These are phyloP conservation scores for Fukomys damarensis DNA, from an alignment of 2,113 vertebrate genomes.

Conservation along the genomic window DNA sequence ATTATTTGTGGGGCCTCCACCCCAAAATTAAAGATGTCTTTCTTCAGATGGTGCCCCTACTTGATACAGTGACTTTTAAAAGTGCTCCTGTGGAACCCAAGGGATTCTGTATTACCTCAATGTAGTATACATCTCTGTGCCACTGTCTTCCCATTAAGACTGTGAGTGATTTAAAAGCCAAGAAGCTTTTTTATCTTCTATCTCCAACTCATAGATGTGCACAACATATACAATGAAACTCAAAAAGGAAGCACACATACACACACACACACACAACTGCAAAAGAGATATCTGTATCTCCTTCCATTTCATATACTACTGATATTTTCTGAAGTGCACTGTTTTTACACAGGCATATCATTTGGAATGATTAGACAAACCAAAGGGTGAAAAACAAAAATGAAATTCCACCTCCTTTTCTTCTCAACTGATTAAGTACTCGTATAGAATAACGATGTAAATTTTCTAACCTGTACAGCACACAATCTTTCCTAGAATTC, in stretches of 20 bases:
- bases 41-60: not conserved
- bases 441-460: slow-evolving; percentile 3
- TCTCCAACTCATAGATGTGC: not conserved
- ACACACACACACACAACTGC: not conserved
- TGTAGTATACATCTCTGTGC: not conserved
- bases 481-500: not conserved
- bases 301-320: not conserved
- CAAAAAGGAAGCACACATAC: slow-evolving; percentile 10
- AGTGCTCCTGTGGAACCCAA: not conserved
- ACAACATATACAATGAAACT: not conserved
- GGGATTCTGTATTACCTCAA: not conserved
- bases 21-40: slow-evolving; percentile 1
- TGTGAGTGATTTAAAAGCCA: not conserved
- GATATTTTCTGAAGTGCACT: slow-evolving; percentile 5
- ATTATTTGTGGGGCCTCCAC: not conserved
- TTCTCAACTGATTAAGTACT: not conserved
- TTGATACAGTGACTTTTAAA: not conserved
- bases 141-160: not conserved
- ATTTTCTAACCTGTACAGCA: not conserved
- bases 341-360: not conserved
- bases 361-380: not conserved
- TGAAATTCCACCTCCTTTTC: not conserved
- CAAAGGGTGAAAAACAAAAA: slow-evolving; percentile 6
- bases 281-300: slow-evolving; percentile 13
- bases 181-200: not conserved